Conservation (phyloP, 2,113 vertebrate species). For the Scartelaos histophorus region DNA sequence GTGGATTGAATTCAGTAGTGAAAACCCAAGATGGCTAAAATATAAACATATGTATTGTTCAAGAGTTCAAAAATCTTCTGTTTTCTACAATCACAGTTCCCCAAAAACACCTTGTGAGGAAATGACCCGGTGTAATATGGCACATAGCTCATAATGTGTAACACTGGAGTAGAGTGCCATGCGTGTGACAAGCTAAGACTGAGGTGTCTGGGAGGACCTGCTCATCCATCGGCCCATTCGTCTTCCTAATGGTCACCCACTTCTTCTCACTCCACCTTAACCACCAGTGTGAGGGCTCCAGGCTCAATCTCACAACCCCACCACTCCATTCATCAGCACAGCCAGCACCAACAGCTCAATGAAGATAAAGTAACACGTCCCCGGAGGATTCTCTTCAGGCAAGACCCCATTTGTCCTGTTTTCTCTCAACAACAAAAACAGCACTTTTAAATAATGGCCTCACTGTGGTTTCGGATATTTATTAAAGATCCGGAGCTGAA, state of each 20-base stretch:
- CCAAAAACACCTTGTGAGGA: constrained; percentile 3
- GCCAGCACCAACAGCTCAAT: constrained; percentile 43
- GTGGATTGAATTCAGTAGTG: not conserved
- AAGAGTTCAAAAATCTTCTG: not conserved
- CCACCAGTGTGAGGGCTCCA: constrained; percentile 32
- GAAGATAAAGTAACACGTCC: constrained; percentile 58
- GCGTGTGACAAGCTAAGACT: constrained; percentile 1
- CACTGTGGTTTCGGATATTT: constrained; percentile 54
- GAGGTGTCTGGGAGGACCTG: constrained; percentile 6
- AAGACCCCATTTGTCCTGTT: constrained; percentile 22
- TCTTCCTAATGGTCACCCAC: constrained; percentile 18
- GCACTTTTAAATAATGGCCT: constrained; percentile 58
- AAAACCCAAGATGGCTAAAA: not conserved
- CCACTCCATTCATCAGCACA: constrained; percentile 56
- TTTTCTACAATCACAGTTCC: not conserved
- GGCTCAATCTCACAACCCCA: constrained; percentile 37
- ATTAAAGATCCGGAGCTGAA: constrained; percentile 63
- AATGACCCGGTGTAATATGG: not conserved
- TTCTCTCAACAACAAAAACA: constrained; percentile 15
- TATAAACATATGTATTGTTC: not conserved
- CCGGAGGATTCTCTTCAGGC: constrained; percentile 32
- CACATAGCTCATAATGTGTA: constrained; percentile 8
- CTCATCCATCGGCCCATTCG: constrained; percentile 27
- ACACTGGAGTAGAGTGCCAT: not conserved
- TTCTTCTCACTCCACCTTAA: constrained; percentile 20